These are phyloP conservation scores for Psilanteris sp. DNA, from an alignment of 1,140 invertebrate species.

Conservation along the genomic window DNA sequence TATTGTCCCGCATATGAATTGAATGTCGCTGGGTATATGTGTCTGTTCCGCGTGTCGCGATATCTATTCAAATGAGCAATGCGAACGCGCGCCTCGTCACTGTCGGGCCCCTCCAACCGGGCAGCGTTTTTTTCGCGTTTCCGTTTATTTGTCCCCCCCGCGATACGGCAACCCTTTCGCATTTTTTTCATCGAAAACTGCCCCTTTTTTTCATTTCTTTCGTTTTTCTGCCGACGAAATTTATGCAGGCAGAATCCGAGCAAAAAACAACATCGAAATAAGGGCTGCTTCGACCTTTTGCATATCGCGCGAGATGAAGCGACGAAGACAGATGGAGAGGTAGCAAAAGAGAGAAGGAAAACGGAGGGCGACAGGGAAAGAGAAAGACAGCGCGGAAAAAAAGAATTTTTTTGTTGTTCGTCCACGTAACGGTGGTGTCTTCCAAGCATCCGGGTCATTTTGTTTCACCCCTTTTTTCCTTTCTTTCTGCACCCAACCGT, in stretches of 20 bases:
- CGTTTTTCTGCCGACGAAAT: constrained; percentile 40
- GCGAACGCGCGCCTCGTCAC: constrained; percentile 50
- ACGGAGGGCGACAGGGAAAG: constrained; percentile 9
- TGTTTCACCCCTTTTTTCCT: constrained; percentile 57
- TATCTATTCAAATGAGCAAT: constrained; percentile 76
- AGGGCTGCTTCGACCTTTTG: constrained; percentile 47
- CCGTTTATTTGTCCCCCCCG: constrained; percentile 74
- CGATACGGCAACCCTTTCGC: constrained; percentile 72
- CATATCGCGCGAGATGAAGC: constrained; percentile 18
- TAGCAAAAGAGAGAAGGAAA: not conserved
- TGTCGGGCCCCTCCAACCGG: constrained; percentile 44
- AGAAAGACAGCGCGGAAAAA: constrained; percentile 26
- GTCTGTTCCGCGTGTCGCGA: constrained; percentile 28
- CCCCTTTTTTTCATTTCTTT: constrained; percentile 26
- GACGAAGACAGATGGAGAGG: constrained; percentile 26
- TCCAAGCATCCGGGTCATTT: constrained; percentile 67
- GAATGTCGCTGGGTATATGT: constrained; percentile 14
- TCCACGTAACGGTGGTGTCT: constrained; percentile 68
- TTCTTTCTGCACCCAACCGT: constrained; percentile 58
- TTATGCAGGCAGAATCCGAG: constrained; percentile 29
- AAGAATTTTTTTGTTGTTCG: constrained; percentile 57
- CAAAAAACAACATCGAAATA: constrained; percentile 67
- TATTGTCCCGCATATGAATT: constrained; percentile 49
- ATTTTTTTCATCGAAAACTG: constrained; percentile 57
- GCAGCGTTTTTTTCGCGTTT: constrained; percentile 69